Evolutionary conservation across 1,140 invertebrate species (phyloP), one percentile per base, ranked within the genome.

Genomic region (Penaeus japonicus): DNA sequence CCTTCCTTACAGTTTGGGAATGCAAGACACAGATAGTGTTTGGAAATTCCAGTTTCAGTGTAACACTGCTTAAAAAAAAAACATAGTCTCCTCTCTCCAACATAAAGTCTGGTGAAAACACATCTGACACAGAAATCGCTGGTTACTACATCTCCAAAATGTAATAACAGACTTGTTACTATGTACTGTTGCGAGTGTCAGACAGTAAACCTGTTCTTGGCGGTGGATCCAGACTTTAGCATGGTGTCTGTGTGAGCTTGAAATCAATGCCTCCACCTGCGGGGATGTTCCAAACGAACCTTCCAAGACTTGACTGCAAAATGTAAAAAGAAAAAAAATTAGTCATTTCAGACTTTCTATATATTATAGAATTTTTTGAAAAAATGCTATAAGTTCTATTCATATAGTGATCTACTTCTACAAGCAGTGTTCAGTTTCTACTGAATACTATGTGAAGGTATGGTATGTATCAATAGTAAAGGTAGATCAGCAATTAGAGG

Each of bases 161-260:
- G n/a, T 65, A 62, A 59, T 75, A 54, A 75, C 22, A 53, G 30
- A 73, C 78, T 32, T 35, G n/a, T 15, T 32, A 53, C 82, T 84
- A 79, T 75, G 77, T 47, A 54, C 18, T 18, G 65, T 22, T 84
- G 83, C 39, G 24, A 62, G 81, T 84, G 90, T 94, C 96, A 97
- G 92, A 97, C 94, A 90, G 94, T 95, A 92, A 96, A 97, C 83
- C 95, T 95, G 92, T 95, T 96, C 94, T 97, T 97, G 57, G 96
- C 96, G 91, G 94, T 95, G 73, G 96, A 97, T 91, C 96, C 96
- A 91, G 95, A 94, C 93, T 97, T 98, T 54, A 94, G 94, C 94
- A 96, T 96, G 22, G 96, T 96, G 93, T 98, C 97, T 92, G 95
- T 95, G 92, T 98, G 97, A 87, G 95, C 94, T 93, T 98, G 96